Evolutionary conservation across 2,888 invertebrate species (phyloP), one percentile per base, ranked within the genome.

Genomic region (Hanleya hanleyi): DNA sequence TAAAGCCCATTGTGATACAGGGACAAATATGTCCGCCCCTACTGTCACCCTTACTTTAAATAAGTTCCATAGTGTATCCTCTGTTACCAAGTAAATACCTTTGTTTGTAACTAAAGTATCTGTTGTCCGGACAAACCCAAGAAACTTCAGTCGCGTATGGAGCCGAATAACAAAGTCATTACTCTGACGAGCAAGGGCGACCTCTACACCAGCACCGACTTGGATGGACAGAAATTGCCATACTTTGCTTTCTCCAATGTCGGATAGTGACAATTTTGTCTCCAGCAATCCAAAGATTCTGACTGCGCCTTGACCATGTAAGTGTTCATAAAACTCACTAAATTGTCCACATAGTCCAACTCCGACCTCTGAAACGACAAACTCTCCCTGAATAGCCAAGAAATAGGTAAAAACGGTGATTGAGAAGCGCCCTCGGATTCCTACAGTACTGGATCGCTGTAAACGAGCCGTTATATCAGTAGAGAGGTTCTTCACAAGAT

Each of bases 71-170:
- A n/a, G n/a, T n/a, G n/a, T n/a, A n/a, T n/a, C n/a, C n/a, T n/a
- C n/a, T n/a, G n/a, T n/a, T n/a, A n/a, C n/a, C n/a, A n/a, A n/a
- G n/a, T n/a, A n/a, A n/a, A n/a, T n/a, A n/a, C n/a, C n/a, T n/a
- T n/a, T n/a, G n/a, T n/a, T n/a, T n/a, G n/a, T n/a, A n/a, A n/a
- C n/a, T n/a, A n/a, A n/a, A n/a, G n/a, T n/a, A n/a, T n/a, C n/a
- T n/a, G n/a, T n/a, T 15, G 68, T 78, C 0, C 67, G 22, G 37
- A 77, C 77, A 9, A 75, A 51, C 22, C 65, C 67, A 76, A 76
- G 78, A 32, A 78, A 29, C 35, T 76, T 74, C 15, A 70, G 73
- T 74, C 76, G n/a, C n/a, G n/a, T n/a, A n/a, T 76, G 69, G 4
- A 76, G 3, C 9, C 77, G 77, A 22, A 73, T 12, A 2, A 76